A percentile compares a stretch with the other conserved stretches of the same genome.
Conservation (phyloP, 2,113 vertebrate genomes). For the Meleagris gallopavo region DNA sequence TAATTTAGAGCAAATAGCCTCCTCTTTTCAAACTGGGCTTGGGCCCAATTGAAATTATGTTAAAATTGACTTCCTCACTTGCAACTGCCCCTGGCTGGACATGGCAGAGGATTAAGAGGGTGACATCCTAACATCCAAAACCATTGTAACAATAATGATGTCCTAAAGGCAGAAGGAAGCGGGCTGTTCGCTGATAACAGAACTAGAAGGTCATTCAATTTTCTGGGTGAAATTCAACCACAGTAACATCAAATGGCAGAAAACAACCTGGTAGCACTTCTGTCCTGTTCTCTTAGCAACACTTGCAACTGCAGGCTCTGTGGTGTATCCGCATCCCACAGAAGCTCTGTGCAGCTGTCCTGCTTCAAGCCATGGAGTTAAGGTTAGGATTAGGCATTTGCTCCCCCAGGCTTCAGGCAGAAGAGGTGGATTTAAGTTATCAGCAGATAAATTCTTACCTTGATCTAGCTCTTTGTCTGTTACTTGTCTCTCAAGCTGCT, state of each 20-base stretch:
- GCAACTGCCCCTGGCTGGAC: neutral
- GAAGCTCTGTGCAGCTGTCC: neutral
- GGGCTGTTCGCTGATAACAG: neutral
- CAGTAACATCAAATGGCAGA: neutral
- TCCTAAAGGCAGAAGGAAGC: neutral
- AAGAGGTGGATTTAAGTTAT: neutral
- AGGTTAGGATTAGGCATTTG: neutral
- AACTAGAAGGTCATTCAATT: neutral
- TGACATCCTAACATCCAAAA: neutral
- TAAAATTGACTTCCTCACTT: neutral
- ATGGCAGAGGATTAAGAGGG: neutral
- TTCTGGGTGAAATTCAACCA: neutral
- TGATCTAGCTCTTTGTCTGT: slow-evolving; percentile 82
- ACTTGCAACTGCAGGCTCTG: neutral
- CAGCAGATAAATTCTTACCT: slow-evolving; percentile 76
- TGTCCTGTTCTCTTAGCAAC: neutral
- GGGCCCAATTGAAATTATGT: neutral
- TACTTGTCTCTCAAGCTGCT: slow-evolving; percentile 89
- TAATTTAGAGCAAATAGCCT: neutral
- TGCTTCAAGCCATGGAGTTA: neutral
- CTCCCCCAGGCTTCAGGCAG: neutral
- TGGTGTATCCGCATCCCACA: neutral
- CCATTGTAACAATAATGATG: neutral
- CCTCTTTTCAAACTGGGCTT: neutral
- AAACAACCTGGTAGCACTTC: neutral